Evolutionary conservation across 1,140 invertebrate genomes (phyloP), one percentile per base, ranked within the genome.

Genomic region (Diabrotica virgifera): DNA sequence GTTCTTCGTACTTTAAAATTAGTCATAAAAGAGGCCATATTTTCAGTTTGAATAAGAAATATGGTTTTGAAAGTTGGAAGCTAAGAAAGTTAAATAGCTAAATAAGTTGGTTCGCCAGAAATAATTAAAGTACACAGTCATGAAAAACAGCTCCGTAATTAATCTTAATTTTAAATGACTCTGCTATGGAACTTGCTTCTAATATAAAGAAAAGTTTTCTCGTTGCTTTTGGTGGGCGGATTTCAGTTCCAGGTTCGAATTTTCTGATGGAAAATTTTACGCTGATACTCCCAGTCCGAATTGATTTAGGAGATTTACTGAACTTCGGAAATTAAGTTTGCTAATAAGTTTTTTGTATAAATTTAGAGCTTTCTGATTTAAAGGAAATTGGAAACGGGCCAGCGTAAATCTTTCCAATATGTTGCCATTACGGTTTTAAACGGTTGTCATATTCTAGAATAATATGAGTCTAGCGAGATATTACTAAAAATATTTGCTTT

Each of bases 81-180:
- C 64, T 65, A 69, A 66, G 67, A 64, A 69, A 69, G 67, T 69
- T 69, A 69, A 69, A 69, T 69, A 69, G 65, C 64, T 66, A 66
- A 69, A 69, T 69, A 69, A 69, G 67, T 69, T 66, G 64, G 64
- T 66, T 46, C 57, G 64, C 63, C 63, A 57, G 64, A 66, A 59
- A 69, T 66, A 69, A 66, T 68, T 65, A 68, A 60, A 63, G 62
- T 66, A 66, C 59, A 66, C 46, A 62, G 24, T 46, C 61, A 52
- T 63, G 65, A 66, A 66, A 66, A 66, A 66, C 60, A 65, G 64
- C 52, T 55, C 7, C 50, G 62, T 62, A 65, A 69, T 69, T 69
- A 69, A 69, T 69, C 64, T 66, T 66, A 69, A 69, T 69, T 69
- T 66, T 69, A 66, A 69, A 69, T 66, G 52, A 60, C 50, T 60